phyloP scores from a whole-genome alignment of 2,797 vertebrate species.

The Argyrosomus regius region DNA sequence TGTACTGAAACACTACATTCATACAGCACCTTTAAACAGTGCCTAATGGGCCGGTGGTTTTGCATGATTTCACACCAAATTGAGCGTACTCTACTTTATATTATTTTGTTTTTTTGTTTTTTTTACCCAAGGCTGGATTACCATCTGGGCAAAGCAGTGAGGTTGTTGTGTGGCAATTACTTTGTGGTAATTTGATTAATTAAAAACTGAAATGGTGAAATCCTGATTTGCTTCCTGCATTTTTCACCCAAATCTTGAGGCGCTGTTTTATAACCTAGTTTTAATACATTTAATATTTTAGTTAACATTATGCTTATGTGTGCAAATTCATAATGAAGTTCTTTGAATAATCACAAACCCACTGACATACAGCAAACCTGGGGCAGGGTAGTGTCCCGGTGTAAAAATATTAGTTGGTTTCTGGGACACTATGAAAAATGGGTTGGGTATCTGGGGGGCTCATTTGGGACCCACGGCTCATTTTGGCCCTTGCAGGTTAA shows the following conservation, averaged over 20 bases:
- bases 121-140: background rate
- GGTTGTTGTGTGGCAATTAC: background rate
- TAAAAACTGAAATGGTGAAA: too few species aligned
- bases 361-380: background rate
- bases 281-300: background rate
- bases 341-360: background rate
- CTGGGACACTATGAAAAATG: background rate
- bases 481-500: background rate
- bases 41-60: background rate
- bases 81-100: background rate
- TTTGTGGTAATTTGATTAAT: background rate
- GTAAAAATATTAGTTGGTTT: background rate
- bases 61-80: background rate
- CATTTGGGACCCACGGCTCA: background rate
- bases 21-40: background rate
- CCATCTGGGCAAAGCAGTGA: too few species aligned
- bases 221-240: background rate
- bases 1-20: background rate
- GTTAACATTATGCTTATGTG: background rate
- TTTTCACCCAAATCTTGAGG: background rate
- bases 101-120: background rate
- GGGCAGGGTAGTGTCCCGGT: background rate
- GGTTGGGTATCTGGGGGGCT: background rate
- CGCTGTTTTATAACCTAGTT: background rate
- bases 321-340: background rate